A percentile compares a stretch with the other conserved stretches of the same genome.
Evolutionary conservation across 1,140 invertebrate genomes (phyloP).

Genomic region (Drosophila nebulosa): DNA sequence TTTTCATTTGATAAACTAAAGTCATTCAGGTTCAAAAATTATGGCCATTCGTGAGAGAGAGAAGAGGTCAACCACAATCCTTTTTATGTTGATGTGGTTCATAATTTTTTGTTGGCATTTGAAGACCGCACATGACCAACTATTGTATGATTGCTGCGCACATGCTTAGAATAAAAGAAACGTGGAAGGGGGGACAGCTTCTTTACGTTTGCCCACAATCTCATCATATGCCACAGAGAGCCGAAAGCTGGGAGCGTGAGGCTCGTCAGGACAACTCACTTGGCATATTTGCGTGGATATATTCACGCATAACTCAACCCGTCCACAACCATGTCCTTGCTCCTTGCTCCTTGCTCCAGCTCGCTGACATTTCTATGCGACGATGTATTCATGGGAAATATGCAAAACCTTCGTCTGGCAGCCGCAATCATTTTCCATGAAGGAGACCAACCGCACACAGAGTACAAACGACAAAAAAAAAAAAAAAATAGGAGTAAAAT

Average conservation of each 20-base stretch:
- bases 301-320: conserved; percentile 44
- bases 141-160: neutral
- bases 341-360: neutral
- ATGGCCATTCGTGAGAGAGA: no score
- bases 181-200: neutral
- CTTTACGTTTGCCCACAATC: neutral
- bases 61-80: no score
- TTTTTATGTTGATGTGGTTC: neutral
- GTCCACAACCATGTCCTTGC: neutral
- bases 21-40: no score
- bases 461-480: neutral
- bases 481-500: conserved; percentile 10
- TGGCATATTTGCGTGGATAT: conserved; percentile 21
- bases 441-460: conserved; percentile 23
- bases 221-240: neutral
- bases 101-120: neutral
- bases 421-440: conserved; percentile 38
- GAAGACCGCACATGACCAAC: neutral
- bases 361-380: neutral
- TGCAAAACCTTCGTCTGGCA: conserved; percentile 48
- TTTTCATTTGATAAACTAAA: no score
- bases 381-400: conserved; percentile 47
- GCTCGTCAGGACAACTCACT: conserved; percentile 42
- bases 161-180: neutral
- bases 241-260: neutral